phyloP scores from a whole-genome alignment of 2,888 invertebrate species.

The Plagodis pulveraria region DNA sequence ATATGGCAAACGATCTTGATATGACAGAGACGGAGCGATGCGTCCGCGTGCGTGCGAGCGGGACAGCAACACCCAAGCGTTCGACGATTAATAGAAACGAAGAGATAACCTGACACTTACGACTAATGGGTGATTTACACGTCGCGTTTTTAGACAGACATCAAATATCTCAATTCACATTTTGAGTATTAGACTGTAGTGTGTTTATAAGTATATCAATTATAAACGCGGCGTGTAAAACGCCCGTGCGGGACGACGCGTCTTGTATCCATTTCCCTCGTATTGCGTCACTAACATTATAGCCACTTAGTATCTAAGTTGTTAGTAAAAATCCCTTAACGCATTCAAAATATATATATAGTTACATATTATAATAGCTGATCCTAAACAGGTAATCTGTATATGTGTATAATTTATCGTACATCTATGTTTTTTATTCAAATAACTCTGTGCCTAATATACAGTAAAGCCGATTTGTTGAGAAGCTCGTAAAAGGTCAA shows the following conservation, averaged over 20 bases:
- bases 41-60: slow-evolving; percentile 47
- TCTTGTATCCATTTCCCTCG: slow-evolving; percentile 56
- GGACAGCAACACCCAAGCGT: slow-evolving; percentile 47
- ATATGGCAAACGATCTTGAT: slow-evolving; percentile 82
- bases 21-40: slow-evolving; percentile 64
- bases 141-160: slow-evolving; percentile 10
- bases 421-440: slow-evolving; percentile 66
- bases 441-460: slow-evolving; percentile 82
- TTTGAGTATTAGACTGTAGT: background rate
- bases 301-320: slow-evolving; percentile 76
- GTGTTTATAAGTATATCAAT: background rate
- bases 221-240: slow-evolving; percentile 19
- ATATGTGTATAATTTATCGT: slow-evolving; percentile 76
- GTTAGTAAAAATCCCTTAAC: slow-evolving; percentile 84
- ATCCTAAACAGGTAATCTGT: slow-evolving; percentile 72
- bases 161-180: background rate
- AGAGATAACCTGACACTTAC: slow-evolving; percentile 60
- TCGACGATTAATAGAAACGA: slow-evolving; percentile 34
- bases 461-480: slow-evolving; percentile 79
- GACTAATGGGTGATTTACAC: slow-evolving; percentile 32
- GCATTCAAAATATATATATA: slow-evolving; percentile 83
- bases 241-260: slow-evolving; percentile 45
- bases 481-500: slow-evolving; percentile 76
- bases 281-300: slow-evolving; percentile 58
- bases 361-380: slow-evolving; percentile 71